phyloP scores from a whole-genome alignment of 1,140 invertebrate genomes.

The Aricia agestis region DNA sequence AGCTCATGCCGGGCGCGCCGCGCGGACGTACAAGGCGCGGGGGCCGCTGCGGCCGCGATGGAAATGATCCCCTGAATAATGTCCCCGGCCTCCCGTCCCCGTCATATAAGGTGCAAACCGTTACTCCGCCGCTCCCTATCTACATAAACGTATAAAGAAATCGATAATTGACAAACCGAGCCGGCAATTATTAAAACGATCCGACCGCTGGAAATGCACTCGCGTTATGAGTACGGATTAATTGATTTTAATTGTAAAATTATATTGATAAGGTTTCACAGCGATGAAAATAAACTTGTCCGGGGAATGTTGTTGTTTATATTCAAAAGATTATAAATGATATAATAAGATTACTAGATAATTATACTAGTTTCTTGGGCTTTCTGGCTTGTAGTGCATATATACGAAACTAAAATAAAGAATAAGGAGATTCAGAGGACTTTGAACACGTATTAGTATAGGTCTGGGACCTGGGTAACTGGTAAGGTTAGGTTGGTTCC shows the following conservation, averaged over 20 bases:
- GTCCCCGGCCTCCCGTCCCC: constrained; percentile 65
- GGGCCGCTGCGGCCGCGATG: constrained; percentile 60
- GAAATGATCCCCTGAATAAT: constrained; percentile 74
- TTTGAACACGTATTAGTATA: no score
- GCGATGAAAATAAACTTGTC: background rate
- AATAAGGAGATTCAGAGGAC: no score
- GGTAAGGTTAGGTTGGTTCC: no score
- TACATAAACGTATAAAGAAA: constrained; percentile 53
- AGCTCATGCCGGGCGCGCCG: constrained; percentile 59
- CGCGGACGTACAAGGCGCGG: constrained; percentile 59
- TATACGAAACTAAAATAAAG: no score
- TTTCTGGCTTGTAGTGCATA: no score
- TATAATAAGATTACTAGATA: no score
- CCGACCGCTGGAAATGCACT: background rate
- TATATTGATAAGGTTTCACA: background rate
- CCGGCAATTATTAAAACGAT: constrained; percentile 11
- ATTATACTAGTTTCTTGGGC: no score
- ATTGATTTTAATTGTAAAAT: constrained; percentile 7
- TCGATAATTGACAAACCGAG: constrained; percentile 45
- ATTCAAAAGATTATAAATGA: background rate
- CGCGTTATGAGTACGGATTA: background rate
- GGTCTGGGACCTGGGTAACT: no score
- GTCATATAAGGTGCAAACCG: constrained; percentile 68
- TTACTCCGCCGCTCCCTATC: constrained; percentile 62
- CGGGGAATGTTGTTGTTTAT: background rate